Evolutionary conservation across 2,888 invertebrate species (phyloP), one percentile per base, ranked within the genome.

Genomic region (Drosophila longiperda): DNA sequence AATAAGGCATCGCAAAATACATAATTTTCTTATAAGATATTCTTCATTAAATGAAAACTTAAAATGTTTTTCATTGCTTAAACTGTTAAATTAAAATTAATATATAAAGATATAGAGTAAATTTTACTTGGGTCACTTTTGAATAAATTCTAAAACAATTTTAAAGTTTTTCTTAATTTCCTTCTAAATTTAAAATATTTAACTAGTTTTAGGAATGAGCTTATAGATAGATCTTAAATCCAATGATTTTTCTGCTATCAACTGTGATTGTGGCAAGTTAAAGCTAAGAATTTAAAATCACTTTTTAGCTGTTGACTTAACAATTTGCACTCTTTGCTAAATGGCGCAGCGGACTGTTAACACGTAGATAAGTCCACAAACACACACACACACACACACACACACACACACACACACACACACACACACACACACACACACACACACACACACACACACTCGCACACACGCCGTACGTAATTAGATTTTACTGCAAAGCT

Each of bases 401-500:
- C 15, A 20, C n/a, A 2, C n/a, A 12, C 34, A 12, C 12, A 17
- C 3, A 3, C n/a, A 11, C 12, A 3, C 50, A 4, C 17, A 29
- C 49, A n/a, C 29, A n/a, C 11, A n/a, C 17, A 11, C 29, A 17
- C 3, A 2, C n/a, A 12, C 34, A 12, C 12, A 17, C 3, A 3
- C n/a, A 11, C 12, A 3, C 50, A 4, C 17, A 29, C 49, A n/a
- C 29, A n/a, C 11, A n/a, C 17, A 11, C 29, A 17, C 3, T 9
- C n/a, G 6, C 23, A 11, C 17, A 32, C 17, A 29, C 29, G 17
- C 9, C n/a, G 45, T 40, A 54, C 42, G 67, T 84, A 84, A 84
- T 84, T 89, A 87, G 80, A 82, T 84, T 84, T 84, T 77, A 77
- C 77, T 74, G 86, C 69, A 67, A 71, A 82, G 72, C 66, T 66